Conservation (phyloP, 1,140 invertebrate genomes). For the Manduca sexta region DNA sequence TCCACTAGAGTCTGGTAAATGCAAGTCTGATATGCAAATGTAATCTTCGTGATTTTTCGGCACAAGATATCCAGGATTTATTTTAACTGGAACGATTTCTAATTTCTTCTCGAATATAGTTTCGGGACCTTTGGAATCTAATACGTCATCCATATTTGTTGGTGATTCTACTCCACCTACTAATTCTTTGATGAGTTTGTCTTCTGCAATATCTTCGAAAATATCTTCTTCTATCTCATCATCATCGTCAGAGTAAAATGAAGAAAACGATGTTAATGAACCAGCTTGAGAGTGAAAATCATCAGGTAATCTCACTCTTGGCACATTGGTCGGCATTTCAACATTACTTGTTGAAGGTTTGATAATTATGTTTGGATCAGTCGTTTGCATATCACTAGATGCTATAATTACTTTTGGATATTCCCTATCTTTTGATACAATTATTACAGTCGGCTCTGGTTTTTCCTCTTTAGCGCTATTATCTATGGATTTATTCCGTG, state of each 20-base stretch:
- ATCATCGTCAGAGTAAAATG: constrained; percentile 57
- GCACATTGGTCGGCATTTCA: constrained; percentile 40
- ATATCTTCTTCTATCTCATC: constrained; percentile 51
- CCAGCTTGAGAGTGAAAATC: constrained; percentile 56
- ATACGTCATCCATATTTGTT: constrained; percentile 46
- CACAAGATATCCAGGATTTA: constrained; percentile 36
- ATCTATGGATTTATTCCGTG: constrained; percentile 33
- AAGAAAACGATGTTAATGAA: constrained; percentile 57
- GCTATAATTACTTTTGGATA: constrained; percentile 60
- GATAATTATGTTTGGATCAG: constrained; percentile 52
- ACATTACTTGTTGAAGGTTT: constrained; percentile 44
- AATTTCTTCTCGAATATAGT: constrained; percentile 60
- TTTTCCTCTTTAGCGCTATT: constrained; percentile 23
- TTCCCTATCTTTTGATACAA: constrained; percentile 32
- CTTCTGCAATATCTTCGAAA: constrained; percentile 48
- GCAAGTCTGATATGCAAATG: constrained; percentile 48
- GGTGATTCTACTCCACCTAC: constrained; percentile 60
- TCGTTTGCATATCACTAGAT: constrained; percentile 35
- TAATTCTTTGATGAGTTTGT: constrained; percentile 56
- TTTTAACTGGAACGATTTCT: constrained; percentile 61
- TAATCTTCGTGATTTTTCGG: constrained; percentile 54
- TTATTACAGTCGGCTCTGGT: constrained; percentile 5
- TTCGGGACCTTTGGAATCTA: constrained; percentile 69
- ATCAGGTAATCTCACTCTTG: constrained; percentile 53
- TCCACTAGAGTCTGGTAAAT: constrained; percentile 46